Base-by-base conservation (phyloP, 2,888 invertebrate species). In the Nasonia oneida region DNA sequence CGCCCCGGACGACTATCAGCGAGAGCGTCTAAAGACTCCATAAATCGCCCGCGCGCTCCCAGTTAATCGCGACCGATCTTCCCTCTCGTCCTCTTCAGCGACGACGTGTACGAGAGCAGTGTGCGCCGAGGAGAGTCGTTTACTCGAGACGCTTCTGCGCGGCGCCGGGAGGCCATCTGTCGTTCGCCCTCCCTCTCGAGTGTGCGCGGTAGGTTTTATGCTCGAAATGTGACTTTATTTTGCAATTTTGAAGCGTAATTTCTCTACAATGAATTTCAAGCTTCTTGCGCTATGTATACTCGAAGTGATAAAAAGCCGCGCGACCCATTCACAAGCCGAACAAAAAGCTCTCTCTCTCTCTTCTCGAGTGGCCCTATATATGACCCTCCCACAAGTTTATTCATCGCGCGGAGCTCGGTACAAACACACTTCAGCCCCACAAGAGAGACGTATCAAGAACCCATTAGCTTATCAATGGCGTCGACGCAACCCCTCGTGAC, bases 381-480 rank as follows among this genome's bases (percentile, higher is more conserved):
- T 29, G 29, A 42, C 23, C 73, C 73, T 73, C 73, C 73, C 73
- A 47, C 73, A 23, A 18, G 73, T 39, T 73, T 47, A 73, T 42
- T 23, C 73, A 42, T 39, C 23, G 47, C 47, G n/a, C 73, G 39
- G 14, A 4, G 14, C 4, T n/a, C 8, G 23, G 67, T 67, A 8
- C 14, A 15, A 5, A 4, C 47, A 47, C 73, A 42, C 73, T 73
- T 39, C n/a, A 73, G n/a, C 57, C 64, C 33, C 67, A 67, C 53
- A 37, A 1, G 39, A 2, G 57, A 67, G 29, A 42, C 37, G 89
- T 89, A 90, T 90, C 90, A 90, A 88, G 89, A 87, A 89, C 88
- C 90, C 90, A 92, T 93, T 91, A 91, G 91, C 90, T 91, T 91
- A 93, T 92, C 92, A 91, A 90, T 89, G 90, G 88, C 86, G 23